These are phyloP conservation scores for Popillia japonica DNA, from an alignment of 1,140 invertebrate genomes.

Conservation along the genomic window DNA sequence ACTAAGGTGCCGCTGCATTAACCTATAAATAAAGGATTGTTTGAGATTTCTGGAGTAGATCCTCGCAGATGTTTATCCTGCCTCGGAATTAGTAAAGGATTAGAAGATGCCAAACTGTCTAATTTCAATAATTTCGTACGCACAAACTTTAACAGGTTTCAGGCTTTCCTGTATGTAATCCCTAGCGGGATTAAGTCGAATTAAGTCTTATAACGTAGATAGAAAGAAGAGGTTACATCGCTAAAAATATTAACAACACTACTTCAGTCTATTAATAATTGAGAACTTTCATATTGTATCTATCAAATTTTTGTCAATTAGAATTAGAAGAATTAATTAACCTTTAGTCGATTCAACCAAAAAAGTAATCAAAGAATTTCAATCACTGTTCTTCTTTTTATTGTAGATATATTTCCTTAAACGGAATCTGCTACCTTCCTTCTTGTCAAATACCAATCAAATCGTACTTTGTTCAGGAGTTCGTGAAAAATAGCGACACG, in stretches of 20 bases:
- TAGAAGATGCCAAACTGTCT: constrained; percentile 31
- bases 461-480: not conserved
- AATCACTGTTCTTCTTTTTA: not conserved
- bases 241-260: too few species aligned
- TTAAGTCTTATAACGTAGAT: not conserved
- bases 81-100: constrained; percentile 16
- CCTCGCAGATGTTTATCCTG: not conserved
- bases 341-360: too few species aligned
- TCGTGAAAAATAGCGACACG: constrained; percentile 17
- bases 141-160: not conserved
- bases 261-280: too few species aligned
- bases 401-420: not conserved
- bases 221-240: too few species aligned
- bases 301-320: too few species aligned
- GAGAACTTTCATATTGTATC: too few species aligned
- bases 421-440: not conserved
- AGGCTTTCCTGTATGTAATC: not conserved
- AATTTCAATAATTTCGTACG: constrained; percentile 2
- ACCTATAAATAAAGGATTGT: constrained; percentile 6
- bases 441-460: constrained; percentile 17
- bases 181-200: not conserved
- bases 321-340: too few species aligned
- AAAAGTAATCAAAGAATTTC: not conserved
- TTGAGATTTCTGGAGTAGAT: not conserved
- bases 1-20: not conserved